phyloP scores from a whole-genome alignment of 2,797 vertebrate species.

The Neosilurus mollespiculum region DNA sequence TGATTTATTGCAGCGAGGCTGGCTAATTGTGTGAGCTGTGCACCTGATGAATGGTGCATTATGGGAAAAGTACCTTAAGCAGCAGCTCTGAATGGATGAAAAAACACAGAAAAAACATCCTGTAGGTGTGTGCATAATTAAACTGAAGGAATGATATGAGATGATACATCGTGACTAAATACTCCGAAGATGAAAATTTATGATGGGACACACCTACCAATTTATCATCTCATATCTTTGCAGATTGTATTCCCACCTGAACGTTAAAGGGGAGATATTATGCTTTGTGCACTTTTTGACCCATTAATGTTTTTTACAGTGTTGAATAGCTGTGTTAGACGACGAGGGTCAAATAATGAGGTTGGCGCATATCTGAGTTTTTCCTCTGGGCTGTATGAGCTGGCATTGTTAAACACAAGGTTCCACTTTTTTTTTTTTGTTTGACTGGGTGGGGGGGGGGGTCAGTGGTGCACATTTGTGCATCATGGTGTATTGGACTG shows the following conservation, averaged over 20 bases:
- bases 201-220: slow-evolving; percentile 4
- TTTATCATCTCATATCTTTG: not conserved
- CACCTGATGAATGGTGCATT: slow-evolving; percentile 52
- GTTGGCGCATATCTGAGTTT: too few relatives aligned
- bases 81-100: slow-evolving; percentile 25
- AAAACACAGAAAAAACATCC: slow-evolving; percentile 35
- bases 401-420: too few relatives aligned
- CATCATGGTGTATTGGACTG: too few relatives aligned
- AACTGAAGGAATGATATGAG: slow-evolving; percentile 32
- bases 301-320: too few relatives aligned
- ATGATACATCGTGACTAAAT: slow-evolving; percentile 26
- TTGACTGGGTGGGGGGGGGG: too few relatives aligned
- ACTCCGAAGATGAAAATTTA: slow-evolving; percentile 19
- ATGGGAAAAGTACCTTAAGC: slow-evolving; percentile 50
- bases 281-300: too few relatives aligned
- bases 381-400: too few relatives aligned
- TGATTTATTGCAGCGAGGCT: slow-evolving; percentile 49
- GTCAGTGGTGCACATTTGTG: too few relatives aligned
- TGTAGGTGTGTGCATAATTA: slow-evolving; percentile 9
- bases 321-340: too few relatives aligned
- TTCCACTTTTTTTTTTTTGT: too few relatives aligned
- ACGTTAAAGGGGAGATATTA: not conserved
- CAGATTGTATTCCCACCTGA: not conserved
- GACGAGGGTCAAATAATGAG: too few relatives aligned
- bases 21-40: slow-evolving; percentile 52